Evolutionary conservation across 2,888 invertebrate genomes (phyloP).

Genomic region (Cistogaster globosa): DNA sequence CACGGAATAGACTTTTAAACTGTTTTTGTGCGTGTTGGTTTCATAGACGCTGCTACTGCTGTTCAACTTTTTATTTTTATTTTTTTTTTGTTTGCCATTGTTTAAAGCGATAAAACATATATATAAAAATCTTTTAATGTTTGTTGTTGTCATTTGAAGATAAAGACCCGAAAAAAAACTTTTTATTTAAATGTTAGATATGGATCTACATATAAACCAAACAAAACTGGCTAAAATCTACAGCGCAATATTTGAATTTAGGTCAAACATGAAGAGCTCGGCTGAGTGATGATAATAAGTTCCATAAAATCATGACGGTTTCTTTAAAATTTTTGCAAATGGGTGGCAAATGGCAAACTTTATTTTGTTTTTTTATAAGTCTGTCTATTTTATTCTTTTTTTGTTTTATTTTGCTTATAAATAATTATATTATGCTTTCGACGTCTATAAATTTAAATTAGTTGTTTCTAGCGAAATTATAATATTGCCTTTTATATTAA

Average conservation of each 20-base stretch:
- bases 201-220: conserved; percentile 21
- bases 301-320: conserved; percentile 58
- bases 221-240: conserved; percentile 32
- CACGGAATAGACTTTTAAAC: conserved; percentile 47
- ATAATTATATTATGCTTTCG: conserved; percentile 31
- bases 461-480: conserved; percentile 5
- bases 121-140: conserved; percentile 7
- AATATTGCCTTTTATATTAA: conserved; percentile 5
- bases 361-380: conserved; percentile 15
- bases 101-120: conserved; percentile 45
- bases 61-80: conserved; percentile 21
- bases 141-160: conserved; percentile 62
- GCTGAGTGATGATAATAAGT: conserved; percentile 52
- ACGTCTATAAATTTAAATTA: conserved; percentile 42
- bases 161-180: conserved; percentile 39
- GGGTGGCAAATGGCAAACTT: conserved; percentile 16
- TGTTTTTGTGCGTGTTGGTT: conserved; percentile 28
- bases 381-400: neutral
- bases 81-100: conserved; percentile 29
- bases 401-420: neutral
- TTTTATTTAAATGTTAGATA: conserved; percentile 39
- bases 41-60: conserved; percentile 14
- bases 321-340: conserved; percentile 44
- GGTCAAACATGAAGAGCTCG: conserved; percentile 62
- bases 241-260: conserved; percentile 51